Conservation (phyloP, 2,113 vertebrate species). For the Chloropsis hardwickii region DNA sequence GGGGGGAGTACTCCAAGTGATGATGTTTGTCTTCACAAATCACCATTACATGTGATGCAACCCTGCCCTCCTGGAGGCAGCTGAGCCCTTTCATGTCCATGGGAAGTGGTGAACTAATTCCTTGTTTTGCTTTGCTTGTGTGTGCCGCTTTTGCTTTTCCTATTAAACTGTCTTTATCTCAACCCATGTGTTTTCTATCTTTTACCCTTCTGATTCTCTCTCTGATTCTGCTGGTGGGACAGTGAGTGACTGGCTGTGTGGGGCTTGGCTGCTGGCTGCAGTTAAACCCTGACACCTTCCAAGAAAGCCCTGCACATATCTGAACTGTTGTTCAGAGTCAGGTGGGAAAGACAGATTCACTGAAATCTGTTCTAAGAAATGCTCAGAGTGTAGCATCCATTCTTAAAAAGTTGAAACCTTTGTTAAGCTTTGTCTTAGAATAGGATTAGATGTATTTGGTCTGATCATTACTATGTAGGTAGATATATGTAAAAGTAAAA, state of each 20-base stretch:
- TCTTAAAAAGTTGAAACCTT: not conserved
- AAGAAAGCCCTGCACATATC: not conserved
- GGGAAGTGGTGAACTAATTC: not conserved
- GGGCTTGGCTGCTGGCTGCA: not conserved
- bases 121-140: not conserved
- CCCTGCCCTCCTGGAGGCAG: no score
- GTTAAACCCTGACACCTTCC: not conserved
- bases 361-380: not conserved
- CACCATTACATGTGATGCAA: fast-evolving
- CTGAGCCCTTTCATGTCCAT: not conserved
- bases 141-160: not conserved
- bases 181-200: not conserved
- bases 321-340: not conserved
- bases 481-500: not conserved
- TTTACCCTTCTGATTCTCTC: not conserved
- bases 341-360: not conserved
- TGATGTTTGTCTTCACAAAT: not conserved
- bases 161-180: not conserved
- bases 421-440: not conserved
- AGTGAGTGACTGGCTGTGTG: fast-evolving
- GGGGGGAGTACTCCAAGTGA: fast-evolving
- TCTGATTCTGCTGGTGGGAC: no score
- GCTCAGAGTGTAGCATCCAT: not conserved
- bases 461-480: not conserved
- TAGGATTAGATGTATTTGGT: not conserved